Evolutionary conservation across 2,888 invertebrate genomes (phyloP), one percentile per base, ranked within the genome.

Genomic region (Subacronicta megacephala): DNA sequence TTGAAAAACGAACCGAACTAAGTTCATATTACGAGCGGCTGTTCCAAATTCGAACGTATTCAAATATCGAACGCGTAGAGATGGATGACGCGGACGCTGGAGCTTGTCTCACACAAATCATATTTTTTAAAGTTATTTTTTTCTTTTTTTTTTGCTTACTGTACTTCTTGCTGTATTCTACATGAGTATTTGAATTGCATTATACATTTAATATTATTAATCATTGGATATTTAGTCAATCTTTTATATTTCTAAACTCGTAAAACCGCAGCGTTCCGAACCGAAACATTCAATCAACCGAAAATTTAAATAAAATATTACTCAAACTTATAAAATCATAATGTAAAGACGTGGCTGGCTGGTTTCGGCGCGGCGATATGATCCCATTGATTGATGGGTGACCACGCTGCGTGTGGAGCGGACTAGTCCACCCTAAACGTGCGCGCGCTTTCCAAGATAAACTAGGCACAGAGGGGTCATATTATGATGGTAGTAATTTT

Each of bases 301-400:
- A 81, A 83, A 88, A 93, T 93, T 92, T 93, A 85, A 93, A 93
- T 93, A 93, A 92, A 93, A 92, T 92, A 93, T 92, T 90, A 90
- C 86, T 87, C 86, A 82, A 92, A 90, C 84, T 86, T 90, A 89
- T 89, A 91, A 91, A 93, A 90, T 90, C 90, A 92, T 92, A 92
- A 90, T 90, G 85, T 88, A 81, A n/a, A 83, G 83, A 82, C 83
- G 80, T 77, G 78, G 84, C 85, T 83, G 82, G 89, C 86, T 89
- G 84, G 88, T 90, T 90, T 90, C 88, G 87, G 84, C 85, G 84
- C 85, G 82, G 81, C 85, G 90, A 92, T 93, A 92, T 91, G 93
- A 93, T 92, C 87, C 90, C 88, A 92, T 93, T 94, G 94, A 94
- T 94, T 93, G 93, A 94, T 94, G 91, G 93, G 93, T 93, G 90